Conservation (phyloP, 2,113 vertebrate genomes). For the Podarcis muralis region DNA sequence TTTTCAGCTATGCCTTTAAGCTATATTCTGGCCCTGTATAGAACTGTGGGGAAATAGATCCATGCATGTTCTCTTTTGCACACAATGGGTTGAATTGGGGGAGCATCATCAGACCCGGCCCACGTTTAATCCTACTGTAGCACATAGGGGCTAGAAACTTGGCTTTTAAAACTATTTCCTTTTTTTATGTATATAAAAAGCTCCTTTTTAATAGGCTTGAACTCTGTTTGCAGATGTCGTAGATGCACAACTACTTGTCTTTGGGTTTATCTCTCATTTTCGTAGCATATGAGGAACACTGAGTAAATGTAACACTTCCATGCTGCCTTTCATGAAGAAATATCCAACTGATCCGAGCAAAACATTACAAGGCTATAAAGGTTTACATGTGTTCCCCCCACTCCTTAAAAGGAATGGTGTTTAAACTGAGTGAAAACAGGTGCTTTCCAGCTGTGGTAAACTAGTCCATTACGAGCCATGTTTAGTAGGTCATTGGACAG, state of each 20-base stretch:
- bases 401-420: constrained; percentile 14
- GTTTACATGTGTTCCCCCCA: not conserved
- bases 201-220: not conserved
- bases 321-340: not conserved
- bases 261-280: not conserved
- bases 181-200: not conserved
- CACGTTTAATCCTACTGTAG: too few relatives aligned
- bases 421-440: constrained; percentile 22
- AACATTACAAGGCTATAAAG: not conserved
- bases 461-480: constrained; percentile 16
- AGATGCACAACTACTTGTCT: not conserved
- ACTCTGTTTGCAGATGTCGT: not conserved
- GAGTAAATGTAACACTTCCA: not conserved
- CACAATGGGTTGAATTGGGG: too few relatives aligned
- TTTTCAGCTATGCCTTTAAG: too few relatives aligned
- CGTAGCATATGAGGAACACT: not conserved
- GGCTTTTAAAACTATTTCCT: not conserved
- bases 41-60: too few relatives aligned
- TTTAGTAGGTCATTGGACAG: not conserved
- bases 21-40: too few relatives aligned
- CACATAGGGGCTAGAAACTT: not conserved
- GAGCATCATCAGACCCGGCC: too few relatives aligned
- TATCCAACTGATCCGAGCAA: constrained; percentile 14
- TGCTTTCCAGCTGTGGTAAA: constrained; percentile 25
- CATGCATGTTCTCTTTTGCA: too few relatives aligned